Evolutionary conservation across 2,888 invertebrate species (phyloP), one percentile per base, ranked within the genome.

Genomic region (Brachylomia viminalis): DNA sequence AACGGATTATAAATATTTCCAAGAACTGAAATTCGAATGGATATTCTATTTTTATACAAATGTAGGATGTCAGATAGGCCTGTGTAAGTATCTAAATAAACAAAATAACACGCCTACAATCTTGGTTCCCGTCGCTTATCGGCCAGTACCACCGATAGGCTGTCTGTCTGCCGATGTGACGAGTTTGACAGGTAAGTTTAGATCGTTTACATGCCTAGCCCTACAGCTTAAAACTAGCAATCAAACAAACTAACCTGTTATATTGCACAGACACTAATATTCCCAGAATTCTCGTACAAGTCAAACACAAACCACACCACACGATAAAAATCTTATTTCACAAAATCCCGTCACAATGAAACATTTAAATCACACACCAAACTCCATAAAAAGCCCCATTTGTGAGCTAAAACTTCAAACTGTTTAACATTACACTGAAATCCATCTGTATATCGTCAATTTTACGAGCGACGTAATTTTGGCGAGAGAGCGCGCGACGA

Each of bases 391-490:
- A 88, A 84, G 83, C 76, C 66, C 73, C 71, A 85, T 86, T 84
- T 83, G 85, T 80, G 78, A 77, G 78, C 84, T 86, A 80, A 83
- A 88, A 86, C 84, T 86, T 85, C 83, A 81, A 73, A 75, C 73
- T 75, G 82, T 82, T 85, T 80, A 84, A 81, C 75, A 75, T 86
- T 85, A 86, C 92, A 92, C 92, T 92, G 92, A 90, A 92, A 91
- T 92, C 91, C 92, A 86, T 86, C 87, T 90, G 87, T 85, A 75
- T 82, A 85, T 83, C 83, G 81, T 90, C 85, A 89, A 81, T 85
- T 89, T 91, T 91, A 91, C 91, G 90, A 90, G 72, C 86, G 87
- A 82, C 87, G 91, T 88, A 84, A 86, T 85, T 85, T 69, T 75
- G 70, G 74, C 66, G 75, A 69, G 74, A 68, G 42, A 38, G 72